phyloP scores from a whole-genome alignment of 2,797 vertebrate genomes.

The Pipistrellus kuhlii region DNA sequence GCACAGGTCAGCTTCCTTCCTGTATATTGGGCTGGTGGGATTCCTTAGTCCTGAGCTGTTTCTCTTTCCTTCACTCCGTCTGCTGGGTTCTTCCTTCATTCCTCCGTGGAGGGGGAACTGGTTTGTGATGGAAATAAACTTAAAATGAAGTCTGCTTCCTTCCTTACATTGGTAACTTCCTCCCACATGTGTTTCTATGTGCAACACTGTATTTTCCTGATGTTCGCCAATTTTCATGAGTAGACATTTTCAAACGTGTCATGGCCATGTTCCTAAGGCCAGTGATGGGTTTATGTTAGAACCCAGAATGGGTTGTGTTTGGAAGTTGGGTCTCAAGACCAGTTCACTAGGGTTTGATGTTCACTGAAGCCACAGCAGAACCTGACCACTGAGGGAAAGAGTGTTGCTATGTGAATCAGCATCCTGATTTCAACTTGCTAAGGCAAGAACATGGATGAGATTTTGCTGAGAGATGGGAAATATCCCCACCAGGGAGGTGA shows the following conservation, averaged over 20 bases:
- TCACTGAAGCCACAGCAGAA: neutral
- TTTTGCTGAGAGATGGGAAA: neutral
- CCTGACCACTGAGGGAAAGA: neutral
- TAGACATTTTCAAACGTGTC: neutral
- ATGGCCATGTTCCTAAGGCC: neutral
- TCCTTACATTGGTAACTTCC: neutral
- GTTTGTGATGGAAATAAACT: neutral
- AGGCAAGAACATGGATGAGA: neutral
- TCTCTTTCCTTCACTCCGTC: neutral
- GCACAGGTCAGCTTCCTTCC: neutral
- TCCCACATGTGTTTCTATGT: neutral
- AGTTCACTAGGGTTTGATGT: neutral
- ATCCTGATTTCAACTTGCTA: neutral
- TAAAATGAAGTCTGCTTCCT: neutral
- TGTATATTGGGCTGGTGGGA: neutral
- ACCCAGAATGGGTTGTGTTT: neutral
- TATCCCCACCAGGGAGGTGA: neutral
- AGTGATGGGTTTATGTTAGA: neutral
- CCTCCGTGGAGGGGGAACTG: neutral
- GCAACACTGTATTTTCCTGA: neutral
- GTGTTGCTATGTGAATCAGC: neutral
- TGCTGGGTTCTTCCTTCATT: constrained; percentile 41
- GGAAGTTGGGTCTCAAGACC: neutral
- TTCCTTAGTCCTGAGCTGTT: neutral
- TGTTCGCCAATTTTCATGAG: neutral